Base-by-base conservation (phyloP, 1,140 invertebrate genomes). In the Bombus difficillimus region DNA sequence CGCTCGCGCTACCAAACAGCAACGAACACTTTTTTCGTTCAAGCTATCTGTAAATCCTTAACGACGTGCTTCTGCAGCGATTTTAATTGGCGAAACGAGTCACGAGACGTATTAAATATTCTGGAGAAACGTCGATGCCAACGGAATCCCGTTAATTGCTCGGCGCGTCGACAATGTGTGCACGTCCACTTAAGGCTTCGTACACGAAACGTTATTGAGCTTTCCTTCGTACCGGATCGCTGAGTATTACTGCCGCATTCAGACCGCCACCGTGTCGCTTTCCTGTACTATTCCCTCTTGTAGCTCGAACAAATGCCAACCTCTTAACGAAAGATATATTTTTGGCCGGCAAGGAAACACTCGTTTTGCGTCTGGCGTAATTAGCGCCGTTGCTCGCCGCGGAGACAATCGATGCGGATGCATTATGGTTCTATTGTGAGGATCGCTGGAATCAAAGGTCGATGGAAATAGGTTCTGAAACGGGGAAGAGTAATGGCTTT, bases 71-170 rank as follows among this genome's bases (percentile, higher is more conserved):
- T 25, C 25, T 2, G 25, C n/a, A 69, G 9, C 71, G 62, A 57
- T 57, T 86, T 86, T 76, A 79, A 88, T 86, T 69, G 82, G 34
- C 66, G 39, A 68, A 68, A 83, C 53, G 32, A 66, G 73, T 62
- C 39, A 32, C 37, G 34, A 6, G 15, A 53, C 39, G 39, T 41
- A 78, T 85, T 37, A 64, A 81, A 78, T 47, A 76, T 78, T 81
- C 41, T 9, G 32, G 10, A 73, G 66, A 53, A n/a, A 82, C 47
- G 75, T 75, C 71, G 57, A 82, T 82, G 57, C 25, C 15, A 59
- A 62, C 41, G 5, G 25, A 32, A 47, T 39, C 13, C 57, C 53
- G 81, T 34, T 88, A 85, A 87, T 88, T 87, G 57, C 41, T 22
- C 59, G 37, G 43, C 39, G 71, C 18, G 41, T n/a, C 53, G 47